Base-by-base conservation (phyloP, 2,113 vertebrate species). In the Thamnophis sirtalis region DNA sequence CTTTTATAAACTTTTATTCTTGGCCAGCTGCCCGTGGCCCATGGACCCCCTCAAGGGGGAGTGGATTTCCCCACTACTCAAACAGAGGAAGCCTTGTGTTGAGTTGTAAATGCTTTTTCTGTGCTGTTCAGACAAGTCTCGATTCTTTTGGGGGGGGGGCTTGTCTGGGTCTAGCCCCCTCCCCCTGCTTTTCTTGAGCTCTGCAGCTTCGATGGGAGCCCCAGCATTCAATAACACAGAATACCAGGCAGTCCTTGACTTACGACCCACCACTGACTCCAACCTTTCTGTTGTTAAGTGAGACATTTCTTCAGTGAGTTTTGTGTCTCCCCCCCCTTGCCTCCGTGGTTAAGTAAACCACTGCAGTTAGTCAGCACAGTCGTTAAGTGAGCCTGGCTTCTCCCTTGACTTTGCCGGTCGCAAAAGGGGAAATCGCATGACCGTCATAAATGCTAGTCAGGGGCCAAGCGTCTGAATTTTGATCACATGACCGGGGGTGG, bases 1-100 rank as follows among this genome's bases (percentile, higher is more conserved):
- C 17, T 91, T 87, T 89, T 90, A 92, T 93, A 94, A 28, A 85
- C 87, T 91, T 91, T 87, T 54, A 93, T 91, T 48, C 92, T 92
- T 96, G 95, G 93, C 87, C 6, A 50, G 48, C 63, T 92, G 89
- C 94, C 94, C 43, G 28, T 22, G 51, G 51, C 38, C 2, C 86
- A 86, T 22, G 1, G 50, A 21, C 84, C 73, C 73, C n/a, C 1
- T 26, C 3, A 19, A 21, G 3, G 90, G 90, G 90, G 90, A 33
- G 86, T 38, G 26, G 68, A 33, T 73, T 50, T 89, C 33, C 38
- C 73, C 90, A 24, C 84, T 91, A 33, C 92, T 28, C 84, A 50
- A 89, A 93, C 93, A 95, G 90, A 38, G 68, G 53, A 43, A 9
- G 86, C 88, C 84, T 95, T 94, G 93, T 95, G 17, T 84, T 92